A percentile compares a stretch with the other conserved stretches of the same genome.
These are phyloP conservation scores for Hydrotaea cyrtoneurina DNA, from an alignment of 2,888 invertebrate species.

Conservation along the genomic window DNA sequence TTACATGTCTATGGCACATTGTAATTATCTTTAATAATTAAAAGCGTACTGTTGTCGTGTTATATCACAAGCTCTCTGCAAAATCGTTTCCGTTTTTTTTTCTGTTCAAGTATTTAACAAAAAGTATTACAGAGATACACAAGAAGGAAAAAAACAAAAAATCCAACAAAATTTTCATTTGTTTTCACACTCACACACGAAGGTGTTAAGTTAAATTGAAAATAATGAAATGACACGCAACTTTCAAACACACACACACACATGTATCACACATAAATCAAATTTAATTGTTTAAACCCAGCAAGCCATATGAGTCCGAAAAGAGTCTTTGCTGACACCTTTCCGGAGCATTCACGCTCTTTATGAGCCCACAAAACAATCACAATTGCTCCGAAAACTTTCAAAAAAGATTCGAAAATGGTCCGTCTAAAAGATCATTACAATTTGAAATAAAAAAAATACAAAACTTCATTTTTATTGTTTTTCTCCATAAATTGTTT, in stretches of 20 bases:
- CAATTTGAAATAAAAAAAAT: no score
- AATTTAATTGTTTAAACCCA: constrained; percentile 34
- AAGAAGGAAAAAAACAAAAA: constrained; percentile 13
- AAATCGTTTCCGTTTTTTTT: constrained; percentile 3
- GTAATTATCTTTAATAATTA: constrained; percentile 67
- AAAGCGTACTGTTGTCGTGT: constrained; percentile 40
- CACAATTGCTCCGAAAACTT: no score
- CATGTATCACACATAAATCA: constrained; percentile 28
- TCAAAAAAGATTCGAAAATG: no score
- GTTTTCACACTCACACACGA: background rate
- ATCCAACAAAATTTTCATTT: constrained; percentile 4
- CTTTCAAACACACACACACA: constrained; percentile 12
- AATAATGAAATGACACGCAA: constrained; percentile 38
- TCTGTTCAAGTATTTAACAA: constrained; percentile 21
- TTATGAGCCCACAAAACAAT: no score
- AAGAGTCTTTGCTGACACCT: no score
- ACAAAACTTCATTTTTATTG: no score
- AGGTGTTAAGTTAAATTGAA: constrained; percentile 35
- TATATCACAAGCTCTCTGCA: constrained; percentile 10
- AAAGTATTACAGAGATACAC: background rate
- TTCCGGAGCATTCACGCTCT: no score
- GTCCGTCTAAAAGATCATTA: no score
- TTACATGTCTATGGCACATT: constrained; percentile 64
- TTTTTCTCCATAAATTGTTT: no score
- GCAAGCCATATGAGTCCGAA: no score